Evolutionary conservation across 30 jellyfish, hydroid and myxozoan genomes (phyloP), one percentile per base, ranked within the genome.

Genomic region (Nemopilema nomurai): DNA sequence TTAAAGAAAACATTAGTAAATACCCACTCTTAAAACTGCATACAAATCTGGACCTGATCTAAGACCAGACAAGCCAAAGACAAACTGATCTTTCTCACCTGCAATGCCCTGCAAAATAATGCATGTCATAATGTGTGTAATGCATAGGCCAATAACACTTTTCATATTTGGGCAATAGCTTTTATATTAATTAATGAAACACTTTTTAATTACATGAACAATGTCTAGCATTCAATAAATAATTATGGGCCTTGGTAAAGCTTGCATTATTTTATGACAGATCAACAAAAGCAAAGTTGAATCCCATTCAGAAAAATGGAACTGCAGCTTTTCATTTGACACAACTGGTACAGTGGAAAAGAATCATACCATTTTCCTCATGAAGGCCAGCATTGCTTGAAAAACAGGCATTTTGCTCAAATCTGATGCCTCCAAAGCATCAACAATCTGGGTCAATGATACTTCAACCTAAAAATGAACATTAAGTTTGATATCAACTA

Each of bases 381-480:
- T 84, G 69, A 71, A 84, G 17, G 93, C 93, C 28, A 84, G 57
- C 93, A 84, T 84, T 25, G 93, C 93, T 84, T 84, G 93, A 51
- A 84, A 52, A 62, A 84, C 57, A 18, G 84, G 85, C 18, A 84
- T 74, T 62, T 74, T 84, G 13, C 65, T 74, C 8, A 24, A 17
- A 49, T 84, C 93, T 13, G 74, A 67, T 1, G 93, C 77, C 65
- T 84, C 93, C 62, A 84, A 30, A 13, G 76, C 57, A 65, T 84
- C 93, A 4, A 84, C 87, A 22, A 84, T 66, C 27, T 77, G 79
- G 4, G 87, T 71, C 77, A 84, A 63, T 7, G 93, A 70, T 9
- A 84, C 23, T 49, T 84, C 93, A 67, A n/a, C n/a, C n/a, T n/a
- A n/a, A n/a, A n/a, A n/a, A n/a, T n/a, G n/a, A n/a, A n/a, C n/a